phyloP scores from a whole-genome alignment of 2,888 invertebrate species.

The Drosophila subquinaria region DNA sequence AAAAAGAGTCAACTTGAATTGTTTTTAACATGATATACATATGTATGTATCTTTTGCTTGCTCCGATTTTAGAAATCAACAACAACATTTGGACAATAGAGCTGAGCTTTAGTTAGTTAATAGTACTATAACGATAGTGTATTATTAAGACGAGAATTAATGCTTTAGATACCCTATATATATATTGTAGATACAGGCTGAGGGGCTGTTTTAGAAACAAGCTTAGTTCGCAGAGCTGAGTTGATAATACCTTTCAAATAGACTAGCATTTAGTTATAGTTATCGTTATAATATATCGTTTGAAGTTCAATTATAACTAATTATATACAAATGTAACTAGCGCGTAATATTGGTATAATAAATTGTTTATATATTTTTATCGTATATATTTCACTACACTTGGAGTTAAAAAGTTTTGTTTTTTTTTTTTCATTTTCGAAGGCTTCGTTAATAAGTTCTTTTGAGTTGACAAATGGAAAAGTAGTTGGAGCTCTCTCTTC shows the following conservation, averaged over 20 bases:
- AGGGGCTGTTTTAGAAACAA: conserved; percentile 74
- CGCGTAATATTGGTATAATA: conserved; percentile 34
- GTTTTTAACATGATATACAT: conserved; percentile 65
- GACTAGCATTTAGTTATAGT: conserved; percentile 59
- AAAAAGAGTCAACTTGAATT: conserved; percentile 54
- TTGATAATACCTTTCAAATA: conserved; percentile 61
- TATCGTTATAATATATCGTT: conserved; percentile 4
- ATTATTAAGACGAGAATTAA: conserved; percentile 62
- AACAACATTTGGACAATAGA: conserved; percentile 69
- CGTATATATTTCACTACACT: conserved; percentile 66
- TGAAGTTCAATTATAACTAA: conserved; percentile 39
- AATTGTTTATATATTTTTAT: conserved; percentile 42
- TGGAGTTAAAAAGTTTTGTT: conserved; percentile 76
- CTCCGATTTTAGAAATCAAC: conserved; percentile 77
- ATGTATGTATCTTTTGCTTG: conserved; percentile 44
- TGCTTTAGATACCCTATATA: conserved; percentile 31
- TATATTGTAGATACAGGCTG: conserved; percentile 44
- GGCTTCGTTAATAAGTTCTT: conserved; percentile 83
- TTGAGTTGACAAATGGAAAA: conserved; percentile 80
- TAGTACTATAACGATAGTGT: conserved; percentile 22
- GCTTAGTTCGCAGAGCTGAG: conserved; percentile 67
- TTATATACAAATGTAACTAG: conserved; percentile 56
- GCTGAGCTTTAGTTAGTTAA: conserved; percentile 60
- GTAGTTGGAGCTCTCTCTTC: conserved; percentile 56
- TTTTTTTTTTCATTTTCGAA: conserved; percentile 58